Percentiles rank a stretch among this genome's conserved stretches.
phyloP scores from a whole-genome alignment of 2,888 invertebrate species.

The Phortica okadai region DNA sequence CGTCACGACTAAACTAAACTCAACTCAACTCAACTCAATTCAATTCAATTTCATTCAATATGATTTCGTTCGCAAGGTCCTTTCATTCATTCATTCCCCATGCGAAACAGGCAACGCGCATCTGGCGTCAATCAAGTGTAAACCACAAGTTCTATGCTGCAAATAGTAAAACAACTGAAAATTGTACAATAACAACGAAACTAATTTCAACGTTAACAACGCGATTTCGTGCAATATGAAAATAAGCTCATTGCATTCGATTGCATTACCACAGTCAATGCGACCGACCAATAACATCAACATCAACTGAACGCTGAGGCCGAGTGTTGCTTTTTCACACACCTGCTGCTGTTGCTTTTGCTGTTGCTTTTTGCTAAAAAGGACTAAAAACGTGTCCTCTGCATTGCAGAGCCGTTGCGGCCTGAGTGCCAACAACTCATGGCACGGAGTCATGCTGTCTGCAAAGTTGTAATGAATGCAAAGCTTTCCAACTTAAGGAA shows the following conservation, averaged over 20 bases:
- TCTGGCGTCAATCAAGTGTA: slow-evolving; percentile 70
- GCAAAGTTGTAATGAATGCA: slow-evolving; percentile 16
- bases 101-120: slow-evolving; percentile 43
- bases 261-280: neutral
- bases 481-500: neutral
- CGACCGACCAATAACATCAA: too few relatives aligned
- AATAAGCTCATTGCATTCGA: slow-evolving; percentile 27
- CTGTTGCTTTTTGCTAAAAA: neutral
- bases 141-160: slow-evolving; percentile 57
- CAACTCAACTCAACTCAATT: neutral
- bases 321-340: neutral
- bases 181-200: neutral
- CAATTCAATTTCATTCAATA: neutral
- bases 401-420: slow-evolving; percentile 4
- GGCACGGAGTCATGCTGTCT: slow-evolving; percentile 26
- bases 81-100: neutral
- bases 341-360: neutral
- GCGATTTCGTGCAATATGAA: slow-evolving; percentile 39
- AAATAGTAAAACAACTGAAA: neutral
- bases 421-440: neutral
- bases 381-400: neutral
- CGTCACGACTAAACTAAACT: neutral
- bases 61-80: neutral
- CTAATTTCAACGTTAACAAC: neutral
- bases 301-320: too few relatives aligned